phyloP scores from a whole-genome alignment of 2,797 vertebrate species.

The Rhynchonycteris naso region DNA sequence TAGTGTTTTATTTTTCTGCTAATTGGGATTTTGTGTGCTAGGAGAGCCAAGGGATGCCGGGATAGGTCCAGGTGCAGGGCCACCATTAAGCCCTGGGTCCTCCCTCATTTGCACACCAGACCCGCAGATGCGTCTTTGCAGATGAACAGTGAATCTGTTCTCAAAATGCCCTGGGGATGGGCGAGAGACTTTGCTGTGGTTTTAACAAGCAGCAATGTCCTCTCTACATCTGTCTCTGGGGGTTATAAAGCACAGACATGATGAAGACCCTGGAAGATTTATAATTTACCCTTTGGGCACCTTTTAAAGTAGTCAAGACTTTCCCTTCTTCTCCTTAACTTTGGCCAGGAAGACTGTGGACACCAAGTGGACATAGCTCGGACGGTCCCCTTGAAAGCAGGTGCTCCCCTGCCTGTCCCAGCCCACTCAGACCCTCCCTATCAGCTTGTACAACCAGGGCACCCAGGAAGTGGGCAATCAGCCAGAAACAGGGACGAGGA shows the following conservation, averaged over 20 bases:
- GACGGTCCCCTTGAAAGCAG: not conserved
- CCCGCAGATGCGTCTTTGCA: not conserved
- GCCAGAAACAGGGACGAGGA: not conserved
- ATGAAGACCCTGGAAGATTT: not conserved
- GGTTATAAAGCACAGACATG: not conserved
- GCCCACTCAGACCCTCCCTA: not conserved
- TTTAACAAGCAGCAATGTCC: not conserved
- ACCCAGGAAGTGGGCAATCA: not conserved
- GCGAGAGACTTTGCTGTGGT: not conserved
- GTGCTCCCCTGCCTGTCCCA: not conserved
- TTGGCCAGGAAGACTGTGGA: not conserved
- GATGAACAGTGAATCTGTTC: not conserved
- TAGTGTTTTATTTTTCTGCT: constrained; percentile 74
- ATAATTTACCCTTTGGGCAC: not conserved
- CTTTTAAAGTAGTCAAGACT: not conserved
- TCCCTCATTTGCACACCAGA: not conserved
- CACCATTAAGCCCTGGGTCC: not conserved
- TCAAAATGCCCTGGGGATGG: not conserved
- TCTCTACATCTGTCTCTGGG: constrained; percentile 35
- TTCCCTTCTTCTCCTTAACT: not conserved
- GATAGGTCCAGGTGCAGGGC: constrained; percentile 54
- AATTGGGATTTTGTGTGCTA: constrained; percentile 76
- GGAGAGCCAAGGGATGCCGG: constrained; percentile 66
- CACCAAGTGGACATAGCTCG: not conserved
- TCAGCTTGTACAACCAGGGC: not conserved